Evolutionary conservation across 2,888 invertebrate genomes (phyloP).

Genomic region (Digitonthophagus gazella): DNA sequence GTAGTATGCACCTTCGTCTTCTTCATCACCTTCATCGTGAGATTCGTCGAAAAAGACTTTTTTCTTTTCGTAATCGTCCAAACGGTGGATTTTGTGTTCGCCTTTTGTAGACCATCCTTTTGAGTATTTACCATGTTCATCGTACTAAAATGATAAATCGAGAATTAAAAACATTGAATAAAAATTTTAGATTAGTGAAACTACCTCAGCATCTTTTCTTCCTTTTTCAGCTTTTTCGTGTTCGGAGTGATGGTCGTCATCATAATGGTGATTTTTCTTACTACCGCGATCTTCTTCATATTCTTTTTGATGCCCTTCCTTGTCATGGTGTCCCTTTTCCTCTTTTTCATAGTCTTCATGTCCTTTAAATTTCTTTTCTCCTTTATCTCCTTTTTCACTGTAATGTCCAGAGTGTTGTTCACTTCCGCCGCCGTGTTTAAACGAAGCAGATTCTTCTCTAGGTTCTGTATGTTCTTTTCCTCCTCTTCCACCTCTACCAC

Average conservation of each 20-base stretch:
- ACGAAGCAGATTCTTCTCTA: conserved; percentile 6
- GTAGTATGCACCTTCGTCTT: conserved; percentile 77
- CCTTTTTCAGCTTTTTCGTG: conserved; percentile 68
- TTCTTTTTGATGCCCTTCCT: conserved; percentile 62
- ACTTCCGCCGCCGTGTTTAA: conserved; percentile 55
- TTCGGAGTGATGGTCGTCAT: conserved; percentile 63
- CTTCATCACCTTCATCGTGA: conserved; percentile 77
- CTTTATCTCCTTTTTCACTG: conserved; percentile 58
- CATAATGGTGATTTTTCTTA: conserved; percentile 62
- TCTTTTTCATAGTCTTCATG: conserved; percentile 63
- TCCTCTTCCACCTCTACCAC: conserved; percentile 17
- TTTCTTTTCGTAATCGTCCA: conserved; percentile 83
- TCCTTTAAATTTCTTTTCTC: conserved; percentile 67
- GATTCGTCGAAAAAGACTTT: conserved; percentile 85
- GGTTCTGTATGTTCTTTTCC: conserved; percentile 7
- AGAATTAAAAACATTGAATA: neutral
- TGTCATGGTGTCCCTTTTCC: conserved; percentile 67
- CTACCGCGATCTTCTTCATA: conserved; percentile 64
- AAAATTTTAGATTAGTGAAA: conserved; percentile 1
- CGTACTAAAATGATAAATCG: conserved; percentile 37
- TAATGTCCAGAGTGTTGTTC: conserved; percentile 59
- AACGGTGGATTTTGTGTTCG: conserved; percentile 80
- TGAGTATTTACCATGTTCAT: conserved; percentile 50
- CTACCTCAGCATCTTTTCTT: conserved; percentile 56
- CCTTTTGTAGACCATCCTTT: conserved; percentile 86